These are phyloP conservation scores for Spinus olivaceus DNA, from an alignment of 2,797 vertebrate species.

Conservation along the genomic window DNA sequence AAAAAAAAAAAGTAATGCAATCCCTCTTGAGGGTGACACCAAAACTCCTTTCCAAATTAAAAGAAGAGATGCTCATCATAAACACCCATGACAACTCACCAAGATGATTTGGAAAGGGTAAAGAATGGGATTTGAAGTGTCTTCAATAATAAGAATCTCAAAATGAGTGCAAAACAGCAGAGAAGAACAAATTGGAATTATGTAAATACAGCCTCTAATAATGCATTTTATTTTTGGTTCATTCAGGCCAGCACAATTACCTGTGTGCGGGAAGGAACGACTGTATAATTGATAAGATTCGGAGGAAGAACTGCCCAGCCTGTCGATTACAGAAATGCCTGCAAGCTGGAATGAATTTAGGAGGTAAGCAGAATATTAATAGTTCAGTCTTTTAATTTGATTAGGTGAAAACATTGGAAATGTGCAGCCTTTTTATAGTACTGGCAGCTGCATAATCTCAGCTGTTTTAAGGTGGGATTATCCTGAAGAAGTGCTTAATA, in stretches of 20 bases:
- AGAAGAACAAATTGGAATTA: neutral
- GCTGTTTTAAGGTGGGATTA: constrained; percentile 31
- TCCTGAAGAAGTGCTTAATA: constrained; percentile 21
- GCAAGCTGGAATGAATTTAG: constrained; percentile 98
- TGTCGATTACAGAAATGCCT: constrained; percentile 98
- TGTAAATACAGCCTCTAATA: constrained; percentile 16
- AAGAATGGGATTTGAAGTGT: neutral
- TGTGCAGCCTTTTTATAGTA: constrained; percentile 9
- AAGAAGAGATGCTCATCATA: neutral
- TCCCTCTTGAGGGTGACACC: neutral
- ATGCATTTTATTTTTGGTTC: constrained; percentile 48
- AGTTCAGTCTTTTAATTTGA: constrained; percentile 32
- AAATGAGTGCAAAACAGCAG: neutral
- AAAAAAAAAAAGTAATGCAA: neutral
- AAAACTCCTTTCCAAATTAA: neutral
- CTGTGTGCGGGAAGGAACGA: constrained; percentile 98
- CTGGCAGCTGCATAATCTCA: constrained; percentile 21
- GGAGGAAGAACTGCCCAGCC: constrained; percentile 98
- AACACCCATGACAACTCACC: neutral
- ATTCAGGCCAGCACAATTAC: constrained; percentile 98
- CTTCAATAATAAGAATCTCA: neutral
- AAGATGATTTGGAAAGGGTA: neutral
- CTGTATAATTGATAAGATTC: constrained; percentile 99
- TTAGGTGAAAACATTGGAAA: constrained; percentile 12
- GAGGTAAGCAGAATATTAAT: constrained; percentile 82